Evolutionary conservation across 2,113 vertebrate species (phyloP), one percentile per base, ranked within the genome.

Genomic region (Strigops habroptila): DNA sequence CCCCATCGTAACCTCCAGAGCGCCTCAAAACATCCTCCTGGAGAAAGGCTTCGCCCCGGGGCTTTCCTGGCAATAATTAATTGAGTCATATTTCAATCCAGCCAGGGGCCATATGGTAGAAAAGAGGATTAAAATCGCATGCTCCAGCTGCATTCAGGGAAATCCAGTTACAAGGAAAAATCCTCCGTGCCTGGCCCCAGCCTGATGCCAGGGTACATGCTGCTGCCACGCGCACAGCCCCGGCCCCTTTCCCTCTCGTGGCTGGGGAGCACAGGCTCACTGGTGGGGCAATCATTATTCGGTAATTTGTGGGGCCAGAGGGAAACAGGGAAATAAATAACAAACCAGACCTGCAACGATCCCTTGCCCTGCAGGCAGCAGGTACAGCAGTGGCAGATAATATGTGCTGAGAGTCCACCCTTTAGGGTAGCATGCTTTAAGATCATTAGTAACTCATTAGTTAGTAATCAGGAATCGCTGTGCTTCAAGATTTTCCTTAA

Each of bases 51-150:
- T 35, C 7, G 2, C 90, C 94, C 74, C 18, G 8, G 95, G 93
- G 96, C 94, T 93, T 59, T 82, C 82, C 95, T 90, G 85, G 77
- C 91, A 71, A 93, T 93, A 94, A 88, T 96, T 96, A 97, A 97
- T 90, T 79, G 96, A 98, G 94, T 97, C 97, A 74, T 93, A 96
- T 97, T 97, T 96, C 97, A 96, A 81, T 68, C 94, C 95, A 96
- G 94, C 82, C 95, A 90, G 70, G 68, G 82, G 96, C 97, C 97
- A 96, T 97, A 97, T 96, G 97, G 95, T 48, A 64, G 93, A 27
- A 60, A 95, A 97, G 96, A 92, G 92, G 96, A 97, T 97, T 96
- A 94, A 95, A 97, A 96, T 86, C 53, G 88, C 94, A 95, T 31
- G 93, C 89, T 97, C 84, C 82, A 78, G 83, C 90, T 77, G 35